Conservation (phyloP, 2,888 invertebrate species). For the Calliopum simillimum region DNA sequence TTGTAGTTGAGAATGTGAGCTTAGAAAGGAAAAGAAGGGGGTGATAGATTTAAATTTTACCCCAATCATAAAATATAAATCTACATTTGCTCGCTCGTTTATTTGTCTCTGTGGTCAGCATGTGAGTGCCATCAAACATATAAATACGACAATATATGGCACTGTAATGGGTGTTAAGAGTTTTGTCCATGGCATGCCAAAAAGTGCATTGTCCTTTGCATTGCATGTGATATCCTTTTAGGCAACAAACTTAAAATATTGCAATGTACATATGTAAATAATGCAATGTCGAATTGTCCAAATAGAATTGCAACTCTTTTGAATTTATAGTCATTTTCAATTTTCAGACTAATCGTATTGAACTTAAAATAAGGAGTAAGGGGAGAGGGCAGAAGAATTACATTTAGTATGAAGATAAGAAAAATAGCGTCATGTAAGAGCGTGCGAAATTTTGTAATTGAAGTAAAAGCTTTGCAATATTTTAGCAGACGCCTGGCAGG, state of each 20-base stretch:
- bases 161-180: neutral
- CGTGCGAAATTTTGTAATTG: too few relatives aligned
- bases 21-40: neutral
- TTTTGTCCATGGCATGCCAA: neutral
- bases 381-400: too few relatives aligned
- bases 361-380: too few relatives aligned
- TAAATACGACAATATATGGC: neutral
- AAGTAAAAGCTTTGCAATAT: too few relatives aligned
- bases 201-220: neutral
- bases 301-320: constrained; percentile 11
- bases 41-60: neutral
- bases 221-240: neutral
- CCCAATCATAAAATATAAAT: constrained; percentile 9
- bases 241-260: constrained; percentile 21
- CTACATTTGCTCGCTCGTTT: constrained; percentile 6
- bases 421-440: too few relatives aligned
- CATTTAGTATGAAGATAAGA: too few relatives aligned
- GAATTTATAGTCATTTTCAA: constrained; percentile 19
- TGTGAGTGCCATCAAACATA: neutral
- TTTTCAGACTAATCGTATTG: constrained; percentile 1
- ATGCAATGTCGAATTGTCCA: constrained; percentile 18
- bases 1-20: neutral
- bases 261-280: constrained; percentile 24
- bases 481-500: too few relatives aligned
- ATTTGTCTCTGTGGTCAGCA: neutral